Base-by-base conservation (phyloP, 2,888 invertebrate genomes). In the Noctuana brunneofusca region DNA sequence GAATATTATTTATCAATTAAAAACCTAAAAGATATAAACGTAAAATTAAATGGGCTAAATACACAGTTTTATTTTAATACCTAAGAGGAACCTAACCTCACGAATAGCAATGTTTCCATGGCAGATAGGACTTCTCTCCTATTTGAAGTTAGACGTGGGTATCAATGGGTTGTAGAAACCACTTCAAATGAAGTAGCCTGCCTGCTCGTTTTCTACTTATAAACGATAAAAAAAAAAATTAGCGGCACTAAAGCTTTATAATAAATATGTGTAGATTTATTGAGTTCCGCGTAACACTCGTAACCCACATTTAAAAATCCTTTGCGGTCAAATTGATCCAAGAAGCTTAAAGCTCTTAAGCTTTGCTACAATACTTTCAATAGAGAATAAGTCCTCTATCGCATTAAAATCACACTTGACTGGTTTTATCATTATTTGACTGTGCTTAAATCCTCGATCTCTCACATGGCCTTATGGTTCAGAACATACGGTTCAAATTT, bases 361-460 rank as follows among this genome's bases (percentile, higher is more conserved):
- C 59, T 54, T 20, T 35, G 14, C 35, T 60, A 58, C 58, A 58
- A 58, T 58, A 58, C 58, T 32, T 48, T 63, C 55, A 64, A 71
- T 68, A 52, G 63, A 43, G 50, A 57, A 64, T 71, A 74, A 75
- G 68, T 69, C 69, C 66, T 71, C 74, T 79, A 83, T 83, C 81
- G 78, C 67, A 80, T 83, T 83, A 82, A 72, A 71, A 75, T 75
- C 76, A 76, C 78, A 76, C 79, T 76, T 64, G 71, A 75, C 50
- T 72, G 75, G 54, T 48, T 60, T 60, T 48, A 48, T 60, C 46
- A 54, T 54, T 54, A 59, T 60, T 60, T 53, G 53, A 24, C 48
- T 48, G 14, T 18, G n/a, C 14, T 12, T 24, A 20, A 32, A 16
- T 27, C 6, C 12, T 20, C 6, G n/a, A 12, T 16, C 20, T 16